Conservation (phyloP, 2,888 invertebrate genomes). For the Lepetodrilus schrolli region DNA sequence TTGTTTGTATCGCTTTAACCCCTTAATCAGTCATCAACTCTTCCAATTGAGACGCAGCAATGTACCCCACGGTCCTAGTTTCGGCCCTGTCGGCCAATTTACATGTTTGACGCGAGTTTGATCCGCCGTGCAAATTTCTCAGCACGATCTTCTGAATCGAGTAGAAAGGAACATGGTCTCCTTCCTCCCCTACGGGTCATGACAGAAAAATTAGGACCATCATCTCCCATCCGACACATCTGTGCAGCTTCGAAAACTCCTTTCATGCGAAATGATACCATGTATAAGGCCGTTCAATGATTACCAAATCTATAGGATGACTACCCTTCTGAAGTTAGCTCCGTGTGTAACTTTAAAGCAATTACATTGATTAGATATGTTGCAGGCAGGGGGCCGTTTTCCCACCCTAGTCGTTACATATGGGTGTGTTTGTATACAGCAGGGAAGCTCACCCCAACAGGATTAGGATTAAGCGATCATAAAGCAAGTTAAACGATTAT, state of each 20-base stretch:
- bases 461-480: neutral
- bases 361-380: neutral
- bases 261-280: too few species aligned
- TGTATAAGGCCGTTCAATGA: too few species aligned
- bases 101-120: neutral
- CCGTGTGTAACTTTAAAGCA: too few species aligned
- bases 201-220: neutral
- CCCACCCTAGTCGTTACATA: neutral
- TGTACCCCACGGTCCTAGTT: neutral
- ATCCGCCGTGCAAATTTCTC: constrained; percentile 10
- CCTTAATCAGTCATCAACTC: constrained; percentile 11
- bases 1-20: constrained; percentile 23
- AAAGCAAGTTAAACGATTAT: constrained; percentile 17
- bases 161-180: neutral
- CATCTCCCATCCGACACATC: neutral
- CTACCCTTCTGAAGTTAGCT: too few species aligned
- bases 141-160: neutral
- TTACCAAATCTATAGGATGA: too few species aligned
- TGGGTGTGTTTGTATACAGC: neutral
- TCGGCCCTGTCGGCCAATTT: neutral
- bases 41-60: constrained; percentile 15
- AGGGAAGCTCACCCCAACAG: neutral
- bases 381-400: neutral
- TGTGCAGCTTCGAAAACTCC: neutral
- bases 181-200: neutral